Evolutionary conservation across 1,140 invertebrate genomes (phyloP), one percentile per base, ranked within the genome.

Genomic region (Hormaphis cornu): DNA sequence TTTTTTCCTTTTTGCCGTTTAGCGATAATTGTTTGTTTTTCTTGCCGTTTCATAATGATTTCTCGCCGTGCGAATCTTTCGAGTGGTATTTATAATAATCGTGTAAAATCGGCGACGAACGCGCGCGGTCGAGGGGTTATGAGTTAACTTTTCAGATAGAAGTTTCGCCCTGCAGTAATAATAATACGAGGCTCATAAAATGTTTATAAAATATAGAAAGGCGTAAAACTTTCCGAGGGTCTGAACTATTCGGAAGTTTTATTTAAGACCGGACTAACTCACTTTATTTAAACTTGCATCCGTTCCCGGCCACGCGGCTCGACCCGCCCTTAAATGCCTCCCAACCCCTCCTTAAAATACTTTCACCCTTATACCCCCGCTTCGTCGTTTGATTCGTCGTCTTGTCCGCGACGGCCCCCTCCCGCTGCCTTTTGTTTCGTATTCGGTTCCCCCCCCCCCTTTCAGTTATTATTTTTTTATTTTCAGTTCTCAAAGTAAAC

Each of bases 131-230:
- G 42, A 50, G 61, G 61, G 61, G 59, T 71, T 71, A 71, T 63
- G 70, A 63, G 70, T 53, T 71, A 71, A 71, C 70, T 71, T 71
- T 71, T 71, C 59, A 66, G 46, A 71, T 71, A 66, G 61, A 71
- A 71, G 70, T 71, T 71, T 59, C 44, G 12, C 44, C 61, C n/a
- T n/a, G n/a, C n/a, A n/a, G n/a, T n/a, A n/a, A n/a, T n/a, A 66
- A 44, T 66, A 66, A 66, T 66, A 66, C 48, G 61, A 50, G 61
- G 61, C 61, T 66, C 61, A 66, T 66, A 66, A 66, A 66, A 66
- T 66, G 61, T 44, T 66, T 44, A 66, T 66, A 66, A 66, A 66
- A 66, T 66, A 66, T 66, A 66, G 61, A 66, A 66, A 48, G 28
- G 44, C 61, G 61, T 66, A 66, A 66, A 66, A 66, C 61, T 66